Evolutionary conservation across 2,113 vertebrate species (phyloP).

Genomic region (Malaclemys terrapin): DNA sequence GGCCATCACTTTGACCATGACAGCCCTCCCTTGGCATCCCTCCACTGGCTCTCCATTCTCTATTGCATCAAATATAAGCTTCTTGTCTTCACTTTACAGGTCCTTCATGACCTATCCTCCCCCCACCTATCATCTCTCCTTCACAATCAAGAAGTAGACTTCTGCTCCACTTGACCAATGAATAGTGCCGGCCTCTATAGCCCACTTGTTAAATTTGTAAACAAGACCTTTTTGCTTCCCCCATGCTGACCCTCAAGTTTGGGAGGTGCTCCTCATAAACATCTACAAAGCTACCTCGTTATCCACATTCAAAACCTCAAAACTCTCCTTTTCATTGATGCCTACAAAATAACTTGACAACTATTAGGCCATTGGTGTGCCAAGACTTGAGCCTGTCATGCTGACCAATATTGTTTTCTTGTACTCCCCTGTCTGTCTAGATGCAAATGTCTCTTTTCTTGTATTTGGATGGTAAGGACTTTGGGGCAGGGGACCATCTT

Average conservation of each 20-base stretch:
- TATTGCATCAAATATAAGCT: background rate
- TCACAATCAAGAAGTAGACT: accelerated
- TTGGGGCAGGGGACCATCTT: background rate
- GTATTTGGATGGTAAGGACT: background rate
- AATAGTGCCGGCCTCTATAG: background rate
- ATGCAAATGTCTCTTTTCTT: background rate
- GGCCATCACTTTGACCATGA: background rate
- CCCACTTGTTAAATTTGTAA: background rate
- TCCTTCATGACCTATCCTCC: background rate
- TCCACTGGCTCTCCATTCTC: background rate
- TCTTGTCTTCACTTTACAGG: background rate
- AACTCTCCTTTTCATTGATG: background rate
- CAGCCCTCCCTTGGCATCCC: background rate
- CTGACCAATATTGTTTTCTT: background rate
- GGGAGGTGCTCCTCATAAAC: background rate
- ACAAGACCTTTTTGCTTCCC: background rate
- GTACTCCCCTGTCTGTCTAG: background rate
- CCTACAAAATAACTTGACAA: background rate
- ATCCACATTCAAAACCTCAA: background rate
- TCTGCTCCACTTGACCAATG: background rate
- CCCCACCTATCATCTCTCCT: accelerated
- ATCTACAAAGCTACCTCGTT: background rate
- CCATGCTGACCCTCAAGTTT: background rate
- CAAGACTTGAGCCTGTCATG: background rate
- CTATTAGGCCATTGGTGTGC: background rate